Evolutionary conservation across 2,113 vertebrate genomes (phyloP).

Genomic region (Otolemur garnettii): DNA sequence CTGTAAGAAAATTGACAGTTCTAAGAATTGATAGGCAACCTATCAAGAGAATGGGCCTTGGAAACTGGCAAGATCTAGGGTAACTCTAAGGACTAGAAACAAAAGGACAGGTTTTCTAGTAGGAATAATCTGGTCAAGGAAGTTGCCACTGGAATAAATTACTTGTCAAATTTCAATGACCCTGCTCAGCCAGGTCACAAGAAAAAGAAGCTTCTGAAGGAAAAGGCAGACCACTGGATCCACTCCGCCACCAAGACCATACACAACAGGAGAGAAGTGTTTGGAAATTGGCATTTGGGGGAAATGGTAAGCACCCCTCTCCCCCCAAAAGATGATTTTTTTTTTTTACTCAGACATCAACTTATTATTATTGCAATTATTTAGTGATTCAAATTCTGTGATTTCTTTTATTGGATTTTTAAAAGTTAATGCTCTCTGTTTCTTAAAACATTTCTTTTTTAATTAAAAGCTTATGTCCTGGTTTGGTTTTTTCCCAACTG

Average conservation of each 20-base stretch:
- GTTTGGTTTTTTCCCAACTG: neutral
- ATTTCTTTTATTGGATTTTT: neutral
- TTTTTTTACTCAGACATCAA: neutral
- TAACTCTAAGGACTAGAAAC: neutral
- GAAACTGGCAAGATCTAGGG: neutral
- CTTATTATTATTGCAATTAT: neutral
- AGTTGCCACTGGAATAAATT: neutral
- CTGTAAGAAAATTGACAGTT: neutral
- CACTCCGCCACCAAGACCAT: neutral
- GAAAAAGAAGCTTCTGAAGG: neutral
- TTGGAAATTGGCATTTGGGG: neutral
- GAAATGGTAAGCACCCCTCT: neutral
- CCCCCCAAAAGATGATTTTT: no score
- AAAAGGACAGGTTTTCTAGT: neutral
- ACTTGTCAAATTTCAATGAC: neutral
- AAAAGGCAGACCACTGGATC: neutral
- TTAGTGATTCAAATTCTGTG: neutral
- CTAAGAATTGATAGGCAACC: neutral
- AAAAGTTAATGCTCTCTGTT: neutral
- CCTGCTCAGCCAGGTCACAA: neutral
- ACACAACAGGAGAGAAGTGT: rapidly evolving
- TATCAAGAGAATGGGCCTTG: neutral
- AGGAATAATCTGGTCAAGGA: neutral
- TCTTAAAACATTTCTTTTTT: neutral
- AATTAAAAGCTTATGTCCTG: neutral